Evolutionary conservation across 2,113 vertebrate species (phyloP).

Genomic region (Callospermophilus lateralis): DNA sequence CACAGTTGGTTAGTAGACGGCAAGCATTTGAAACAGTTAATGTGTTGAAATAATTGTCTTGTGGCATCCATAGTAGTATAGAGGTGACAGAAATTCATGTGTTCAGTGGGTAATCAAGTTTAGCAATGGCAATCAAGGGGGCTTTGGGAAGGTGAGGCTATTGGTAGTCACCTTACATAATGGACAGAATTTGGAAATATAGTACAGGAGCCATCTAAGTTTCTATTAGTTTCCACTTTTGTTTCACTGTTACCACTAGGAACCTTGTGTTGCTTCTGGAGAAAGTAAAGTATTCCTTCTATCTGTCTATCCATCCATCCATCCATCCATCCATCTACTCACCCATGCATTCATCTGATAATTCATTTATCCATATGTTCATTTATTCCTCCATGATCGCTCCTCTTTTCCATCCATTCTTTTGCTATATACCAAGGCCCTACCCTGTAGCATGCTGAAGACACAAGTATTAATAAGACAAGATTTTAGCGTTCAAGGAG

Average conservation of each 20-base stretch:
- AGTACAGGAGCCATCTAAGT: not conserved
- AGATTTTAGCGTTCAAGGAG: slow-evolving; percentile 6
- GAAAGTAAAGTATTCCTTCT: not conserved
- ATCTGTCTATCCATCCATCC: not conserved
- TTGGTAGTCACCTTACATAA: not conserved
- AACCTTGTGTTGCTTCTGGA: not conserved
- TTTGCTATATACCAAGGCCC: not conserved
- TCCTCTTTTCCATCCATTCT: not conserved
- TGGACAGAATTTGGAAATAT: not conserved
- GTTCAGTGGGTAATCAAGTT: not conserved
- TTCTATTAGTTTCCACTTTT: not conserved
- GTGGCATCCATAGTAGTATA: not conserved
- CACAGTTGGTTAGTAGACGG: not conserved
- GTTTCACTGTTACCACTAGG: not conserved
- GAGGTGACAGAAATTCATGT: not conserved
- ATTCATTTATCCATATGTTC: not conserved
- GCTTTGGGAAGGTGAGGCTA: not conserved
- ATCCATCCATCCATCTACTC: not conserved
- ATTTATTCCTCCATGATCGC: not conserved
- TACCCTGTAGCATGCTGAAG: not conserved
- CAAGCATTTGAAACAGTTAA: not conserved
- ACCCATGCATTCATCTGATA: not conserved
- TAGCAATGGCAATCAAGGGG: not conserved
- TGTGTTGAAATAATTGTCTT: not conserved
- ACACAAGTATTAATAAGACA: not conserved